These are phyloP conservation scores for Thermophis baileyi DNA, from an alignment of 2,113 vertebrate genomes.

Conservation along the genomic window DNA sequence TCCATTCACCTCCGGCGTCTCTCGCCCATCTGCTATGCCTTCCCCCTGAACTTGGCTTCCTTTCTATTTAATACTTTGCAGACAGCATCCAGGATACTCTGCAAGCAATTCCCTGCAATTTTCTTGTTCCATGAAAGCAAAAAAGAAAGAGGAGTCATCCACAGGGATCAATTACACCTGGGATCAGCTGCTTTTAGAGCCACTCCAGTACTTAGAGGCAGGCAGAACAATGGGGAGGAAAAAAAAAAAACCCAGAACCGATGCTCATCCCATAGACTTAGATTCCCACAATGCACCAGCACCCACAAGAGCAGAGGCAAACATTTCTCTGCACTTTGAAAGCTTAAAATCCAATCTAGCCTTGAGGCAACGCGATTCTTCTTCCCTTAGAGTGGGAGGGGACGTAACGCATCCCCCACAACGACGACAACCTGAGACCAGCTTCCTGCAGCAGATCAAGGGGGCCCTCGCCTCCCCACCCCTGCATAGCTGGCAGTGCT, in stretches of 20 bases:
- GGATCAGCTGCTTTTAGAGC: conserved; percentile 35
- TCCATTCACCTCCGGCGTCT: too few species aligned
- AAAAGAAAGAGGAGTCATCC: not conserved
- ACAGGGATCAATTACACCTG: conserved; percentile 27
- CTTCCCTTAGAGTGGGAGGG: not conserved
- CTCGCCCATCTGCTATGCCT: not conserved
- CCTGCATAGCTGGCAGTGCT: not conserved
- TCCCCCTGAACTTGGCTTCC: not conserved
- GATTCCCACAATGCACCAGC: conserved; percentile 31
- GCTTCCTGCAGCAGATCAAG: not conserved
- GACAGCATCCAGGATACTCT: not conserved
- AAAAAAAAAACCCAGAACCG: not conserved
- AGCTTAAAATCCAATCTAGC: conserved; percentile 43
- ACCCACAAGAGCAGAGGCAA: conserved; percentile 17
- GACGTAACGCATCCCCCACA: not conserved
- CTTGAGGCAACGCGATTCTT: conserved; percentile 51
- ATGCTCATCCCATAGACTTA: conserved; percentile 10
- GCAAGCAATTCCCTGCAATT: not conserved
- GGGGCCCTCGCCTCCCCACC: not conserved
- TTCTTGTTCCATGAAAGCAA: not conserved
- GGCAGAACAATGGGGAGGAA: not conserved
- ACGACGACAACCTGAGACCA: not conserved
- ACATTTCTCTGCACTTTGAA: conserved; percentile 29
- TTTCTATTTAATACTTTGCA: not conserved
- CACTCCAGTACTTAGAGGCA: not conserved